Base-by-base conservation (phyloP, 2,797 vertebrate species). In the Pangasius mekongensis region DNA sequence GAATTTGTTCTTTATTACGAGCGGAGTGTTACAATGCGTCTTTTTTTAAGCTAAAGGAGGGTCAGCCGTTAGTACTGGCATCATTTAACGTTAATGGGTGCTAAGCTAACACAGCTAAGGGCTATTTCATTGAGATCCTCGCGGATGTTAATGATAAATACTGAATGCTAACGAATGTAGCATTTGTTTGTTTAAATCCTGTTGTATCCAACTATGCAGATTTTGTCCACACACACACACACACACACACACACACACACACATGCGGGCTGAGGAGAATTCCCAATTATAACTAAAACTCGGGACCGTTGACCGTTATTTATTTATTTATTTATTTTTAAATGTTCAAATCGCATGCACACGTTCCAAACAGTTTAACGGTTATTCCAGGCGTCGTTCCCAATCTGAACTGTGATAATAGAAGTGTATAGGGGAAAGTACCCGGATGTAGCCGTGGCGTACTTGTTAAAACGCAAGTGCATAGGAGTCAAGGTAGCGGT, bases 361-460 rank as follows among this genome's bases (percentile, higher is more conserved):
- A 9, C n/a, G 20, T 3, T 27, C 24, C 56, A 27, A n/a, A 47
- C 36, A 27, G 33, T 43, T 49, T 33, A 67, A 64, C 60, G 82
- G 82, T 24, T 24, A 16, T 84, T 33, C 64, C n/a, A 13, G 47
- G 8, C 43, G 16, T 3, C 27, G 58, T 18, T 67, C 62, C n/a
- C 1, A 52, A 11, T 52, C 9, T 33, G 62, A 30, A 62, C 33
- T 62, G 56, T 39, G 1, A 27, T 81, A 24, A 81, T 82, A 30
- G 81, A 33, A 49, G 81, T 64, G 62, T 33, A 69, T 8, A 3
- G 43, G 64, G 14, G 18, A 33, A 67, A 54, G 64, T 49, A 52
- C 83, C 83, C 83, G 83, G 64, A 84, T 69, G 83, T 24, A 13
- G 47, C 83, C 83, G 66, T 54, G 83, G 83, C 64, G 83, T 69